Evolutionary conservation across 2,888 invertebrate genomes (phyloP), one percentile per base, ranked within the genome.

Genomic region (Alviniconcha strummeri): DNA sequence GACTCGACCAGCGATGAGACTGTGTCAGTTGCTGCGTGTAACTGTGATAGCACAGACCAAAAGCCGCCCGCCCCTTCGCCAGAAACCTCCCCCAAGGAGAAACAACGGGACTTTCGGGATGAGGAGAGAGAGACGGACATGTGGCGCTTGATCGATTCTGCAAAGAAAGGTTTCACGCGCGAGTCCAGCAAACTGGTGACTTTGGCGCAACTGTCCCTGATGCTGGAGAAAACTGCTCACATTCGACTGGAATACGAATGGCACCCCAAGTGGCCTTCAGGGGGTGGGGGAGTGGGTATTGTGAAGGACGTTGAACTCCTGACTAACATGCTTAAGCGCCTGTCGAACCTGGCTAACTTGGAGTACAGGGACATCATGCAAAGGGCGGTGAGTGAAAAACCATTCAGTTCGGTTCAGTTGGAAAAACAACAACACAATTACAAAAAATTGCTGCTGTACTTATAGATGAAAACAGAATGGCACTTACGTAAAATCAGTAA

Each of bases 181-280:
- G 94, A 95, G 19, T 96, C 96, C 91, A 96, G 96, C 0, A 96
- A 96, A 9, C 96, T 96, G 64, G 95, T 98, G 74, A 97, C 97
- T 6, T 95, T 98, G 60, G 98, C 98, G 0, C 98, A 98, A 94
- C 94, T 98, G 83, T 98, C 97, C 94, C 95, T 98, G 80, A 97
- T 98, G 96, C 89, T 94, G 83, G 94, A 94, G 5, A 90, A 92
- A 67, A 93, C 93, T 19, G 91, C 90, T 36, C 93, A 92, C 80
- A 87, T 94, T 19, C 88, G 90, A 57, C 90, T 94, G 79, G 94
- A 94, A 86, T 94, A 94, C 89, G 93, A 93, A 54, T 94, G 94
- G 94, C 86, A 87, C 76, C 89, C 88, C 64, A 86, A 88, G 52
- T 85, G 84, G 64, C 79, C 74, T 6, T 77, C 80, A 4, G 36